Base-by-base conservation (phyloP, 2,797 vertebrate species). In the Dallia pectoralis region DNA sequence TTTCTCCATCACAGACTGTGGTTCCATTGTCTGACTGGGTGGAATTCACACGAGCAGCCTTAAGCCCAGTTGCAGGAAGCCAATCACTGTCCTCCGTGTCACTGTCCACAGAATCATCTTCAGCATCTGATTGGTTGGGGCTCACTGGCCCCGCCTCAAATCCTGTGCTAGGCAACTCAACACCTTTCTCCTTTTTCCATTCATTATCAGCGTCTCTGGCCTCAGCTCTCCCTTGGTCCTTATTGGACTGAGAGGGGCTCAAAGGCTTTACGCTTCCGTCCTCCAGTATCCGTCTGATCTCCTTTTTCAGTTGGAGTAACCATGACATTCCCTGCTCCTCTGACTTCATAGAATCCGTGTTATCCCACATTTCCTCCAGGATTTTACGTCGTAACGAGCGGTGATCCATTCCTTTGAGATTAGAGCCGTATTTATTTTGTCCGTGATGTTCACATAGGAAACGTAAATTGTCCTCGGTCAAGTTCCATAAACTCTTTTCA, bases 321-420 rank as follows among this genome's bases (percentile, higher is more conserved):
- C 53, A 56, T 22, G 53, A 56, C 4, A 25, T 56, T 56, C 53
- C 53, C 53, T 56, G 53, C 53, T 56, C 53, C 9, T 25, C 53
- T 1, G 53, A 56, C 22, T 56, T 56, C 53, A 56, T 56, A 3
- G 53, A 56, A 25, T 56, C 53, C 2, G 53, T 56, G 25, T 56
- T 56, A 22, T 56, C 53, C 53, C 53, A 56, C 53, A 56, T 56
- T 56, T 56, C n/a, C 53, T 56, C 53, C n/a, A 56, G 53, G 53
- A 56, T 56, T 56, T 56, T 25, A 6, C 53, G 53, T 4, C 53
- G 53, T 11, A 56, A 56, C 1, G 53, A 56, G 22, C 53, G 53
- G n/a, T 56, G 53, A 56, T 56, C 53, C 53, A 56, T 18, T 1
- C 9, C 53, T 56, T 56, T 56, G 3, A 56, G n/a, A 1, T 25